phyloP scores from a whole-genome alignment of 2,797 vertebrate species.

The Sebastiscus tertius region DNA sequence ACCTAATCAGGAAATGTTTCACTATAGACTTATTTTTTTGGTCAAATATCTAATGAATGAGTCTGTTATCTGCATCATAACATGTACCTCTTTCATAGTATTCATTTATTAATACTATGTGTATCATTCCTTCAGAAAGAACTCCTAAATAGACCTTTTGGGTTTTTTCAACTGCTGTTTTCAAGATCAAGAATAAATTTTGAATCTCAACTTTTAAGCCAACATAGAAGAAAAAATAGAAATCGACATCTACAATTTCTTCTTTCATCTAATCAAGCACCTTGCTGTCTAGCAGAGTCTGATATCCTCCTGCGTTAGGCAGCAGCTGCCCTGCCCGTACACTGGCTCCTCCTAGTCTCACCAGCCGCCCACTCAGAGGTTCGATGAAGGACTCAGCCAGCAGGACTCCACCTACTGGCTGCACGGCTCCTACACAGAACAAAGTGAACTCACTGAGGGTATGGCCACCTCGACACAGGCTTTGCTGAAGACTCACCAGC shows the following conservation, averaged over 20 bases:
- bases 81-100: neutral
- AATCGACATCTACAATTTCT: neutral
- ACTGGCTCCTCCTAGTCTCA: conserved; percentile 80
- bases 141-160: neutral
- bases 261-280: conserved; percentile 1
- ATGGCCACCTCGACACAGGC: neutral
- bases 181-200: neutral
- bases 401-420: conserved; percentile 88
- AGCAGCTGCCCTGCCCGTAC: conserved; percentile 69
- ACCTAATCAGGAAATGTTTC: conserved; percentile 48
- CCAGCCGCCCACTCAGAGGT: conserved; percentile 84
- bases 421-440: conserved; percentile 80
- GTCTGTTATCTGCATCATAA: neutral
- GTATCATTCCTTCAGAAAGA: neutral
- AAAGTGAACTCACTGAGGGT: neutral
- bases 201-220: neutral
- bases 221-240: neutral
- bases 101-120: neutral
- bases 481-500: neutral
- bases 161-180: neutral
- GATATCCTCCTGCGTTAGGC: conserved; percentile 84
- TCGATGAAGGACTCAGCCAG: conserved; percentile 86
- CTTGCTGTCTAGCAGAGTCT: conserved; percentile 83
- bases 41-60: neutral
- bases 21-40: neutral